Evolutionary conservation across 2,113 vertebrate species (phyloP), one percentile per base, ranked within the genome.

Genomic region (Myotis lucifugus): DNA sequence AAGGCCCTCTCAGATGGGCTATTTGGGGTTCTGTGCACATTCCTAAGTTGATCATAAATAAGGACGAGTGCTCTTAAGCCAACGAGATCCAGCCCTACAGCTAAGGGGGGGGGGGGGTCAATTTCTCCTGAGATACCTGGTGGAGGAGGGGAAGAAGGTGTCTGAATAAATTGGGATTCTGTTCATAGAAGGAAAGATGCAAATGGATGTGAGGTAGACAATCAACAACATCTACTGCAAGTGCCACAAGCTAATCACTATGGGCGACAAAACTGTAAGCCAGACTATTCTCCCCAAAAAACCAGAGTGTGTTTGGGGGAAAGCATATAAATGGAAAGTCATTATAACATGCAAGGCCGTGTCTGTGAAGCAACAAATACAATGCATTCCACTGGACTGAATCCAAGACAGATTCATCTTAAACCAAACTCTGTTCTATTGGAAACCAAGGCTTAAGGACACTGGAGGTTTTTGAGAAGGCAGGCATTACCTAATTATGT

Each of bases 401-500:
- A 91, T 46, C 40, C 83, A 91, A 76, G 76, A 61, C 11, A 91
- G 67, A 54, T 8, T 92, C 54, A 91, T 56, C 72, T 29, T 50
- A 90, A 91, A 73, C 52, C 66, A 78, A 92, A 92, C 12, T 69
- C 85, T n/a, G 42, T 18, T 79, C 72, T 61, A 56, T 25, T 67
- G 59, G 52, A 96, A 93, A 94, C 19, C 25, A 73, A 88, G 19
- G 90, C 72, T 59, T 40, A 74, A 74, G 18, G 64, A 88, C 77
- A 59, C 18, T 13, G 32, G 27, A 32, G n/a, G 54, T 76, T 88
- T 90, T 27, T 76, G 54, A 92, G 79, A 86, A 74, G 70, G 18
- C 32, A 96, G 77, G 56, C 59, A 93, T 85, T 93, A 81, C 74
- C 90, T 95, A 90, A 93, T 97, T 94, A 92, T 21, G 70, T 83